Percentiles rank a stretch among this genome's conserved stretches.
phyloP scores from a whole-genome alignment of 2,797 vertebrate species.

The Steatocranus sp. region DNA sequence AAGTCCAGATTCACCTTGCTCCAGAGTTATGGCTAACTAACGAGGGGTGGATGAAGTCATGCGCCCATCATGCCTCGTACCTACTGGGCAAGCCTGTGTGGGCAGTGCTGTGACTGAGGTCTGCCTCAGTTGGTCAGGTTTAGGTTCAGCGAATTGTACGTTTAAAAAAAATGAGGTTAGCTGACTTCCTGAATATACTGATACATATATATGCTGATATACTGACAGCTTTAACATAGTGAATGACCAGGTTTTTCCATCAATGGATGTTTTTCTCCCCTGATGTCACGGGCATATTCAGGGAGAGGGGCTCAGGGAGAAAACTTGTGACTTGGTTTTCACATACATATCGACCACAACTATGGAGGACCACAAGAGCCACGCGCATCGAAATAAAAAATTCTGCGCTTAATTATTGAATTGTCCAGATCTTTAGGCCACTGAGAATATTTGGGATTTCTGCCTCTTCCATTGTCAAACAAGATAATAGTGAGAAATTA shows the following conservation, averaged over 20 bases:
- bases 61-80: neutral
- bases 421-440: neutral
- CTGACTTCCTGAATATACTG: neutral
- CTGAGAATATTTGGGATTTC: neutral
- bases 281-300: neutral
- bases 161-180: neutral
- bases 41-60: rapidly evolving
- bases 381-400: too few species aligned
- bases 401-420: too few species aligned
- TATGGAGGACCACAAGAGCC: too few species aligned
- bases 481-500: neutral
- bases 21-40: neutral
- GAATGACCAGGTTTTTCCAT: neutral
- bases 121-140: neutral
- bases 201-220: neutral
- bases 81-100: neutral
- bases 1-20: neutral
- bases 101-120: neutral
- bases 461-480: neutral
- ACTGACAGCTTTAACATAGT: neutral
- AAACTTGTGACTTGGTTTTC: neutral
- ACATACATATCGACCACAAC: neutral
- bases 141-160: rapidly evolving
- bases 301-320: rapidly evolving
- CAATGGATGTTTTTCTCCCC: neutral